Evolutionary conservation across 2,888 invertebrate genomes (phyloP).

Genomic region (Incurvaria masculella): DNA sequence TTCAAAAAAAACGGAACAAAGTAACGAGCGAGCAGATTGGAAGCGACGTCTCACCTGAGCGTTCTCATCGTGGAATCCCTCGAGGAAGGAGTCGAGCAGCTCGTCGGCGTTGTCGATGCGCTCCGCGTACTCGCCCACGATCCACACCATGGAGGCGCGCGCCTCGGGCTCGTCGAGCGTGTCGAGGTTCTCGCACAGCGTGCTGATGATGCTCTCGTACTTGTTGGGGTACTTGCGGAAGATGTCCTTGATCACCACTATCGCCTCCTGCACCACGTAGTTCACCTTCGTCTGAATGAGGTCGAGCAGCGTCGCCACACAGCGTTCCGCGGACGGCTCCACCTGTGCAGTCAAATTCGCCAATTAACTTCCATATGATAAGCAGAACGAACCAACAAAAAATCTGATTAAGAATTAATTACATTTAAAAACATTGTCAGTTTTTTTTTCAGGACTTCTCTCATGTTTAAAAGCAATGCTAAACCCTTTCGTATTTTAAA

Average conservation of each 20-base stretch:
- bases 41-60: too few species aligned
- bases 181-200: constrained; percentile 97
- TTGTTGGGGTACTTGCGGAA: constrained; percentile 99
- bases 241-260: constrained; percentile 98
- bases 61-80: constrained; percentile 97
- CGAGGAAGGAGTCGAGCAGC: constrained; percentile 94
- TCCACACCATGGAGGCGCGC: constrained; percentile 96
- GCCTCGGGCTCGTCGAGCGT: constrained; percentile 99
- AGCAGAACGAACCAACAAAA: background rate
- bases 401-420: background rate
- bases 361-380: too few species aligned
- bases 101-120: constrained; percentile 99
- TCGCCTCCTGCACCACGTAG: constrained; percentile 99
- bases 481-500: too few species aligned
- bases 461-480: too few species aligned
- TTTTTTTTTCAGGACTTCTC: too few species aligned
- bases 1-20: too few species aligned
- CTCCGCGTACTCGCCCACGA: constrained; percentile 97
- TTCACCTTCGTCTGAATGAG: constrained; percentile 99
- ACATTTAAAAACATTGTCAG: too few species aligned
- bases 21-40: too few species aligned
- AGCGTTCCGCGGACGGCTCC: constrained; percentile 97
- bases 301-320: constrained; percentile 95
- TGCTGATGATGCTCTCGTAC: constrained; percentile 99
- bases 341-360: constrained; percentile 43